A percentile compares a stretch with the other conserved stretches of the same genome.
phyloP scores from a whole-genome alignment of 92 coral and sea anemone species.

The Epizoanthus stellaris region DNA sequence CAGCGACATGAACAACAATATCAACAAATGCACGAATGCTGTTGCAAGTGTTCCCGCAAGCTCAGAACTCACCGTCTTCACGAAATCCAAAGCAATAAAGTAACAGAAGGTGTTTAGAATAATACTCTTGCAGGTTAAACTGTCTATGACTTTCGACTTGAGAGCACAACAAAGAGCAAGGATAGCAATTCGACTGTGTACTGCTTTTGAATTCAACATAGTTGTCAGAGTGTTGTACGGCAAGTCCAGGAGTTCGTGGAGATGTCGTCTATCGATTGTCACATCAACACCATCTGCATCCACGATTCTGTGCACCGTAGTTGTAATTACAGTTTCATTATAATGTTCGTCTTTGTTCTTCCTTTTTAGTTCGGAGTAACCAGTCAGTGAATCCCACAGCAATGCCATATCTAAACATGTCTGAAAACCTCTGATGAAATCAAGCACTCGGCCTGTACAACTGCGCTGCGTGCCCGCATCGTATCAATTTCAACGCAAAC shows the following conservation, averaged over 20 bases:
- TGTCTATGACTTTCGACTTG: slow-evolving; percentile 1
- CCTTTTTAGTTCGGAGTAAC: slow-evolving; percentile 24
- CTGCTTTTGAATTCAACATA: not conserved
- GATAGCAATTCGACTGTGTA: slow-evolving; percentile 14
- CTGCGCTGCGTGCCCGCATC: no score
- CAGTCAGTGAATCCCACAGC: slow-evolving; percentile 33
- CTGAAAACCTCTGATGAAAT: no score
- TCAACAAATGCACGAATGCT: slow-evolving; percentile 12
- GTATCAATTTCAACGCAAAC: no score
- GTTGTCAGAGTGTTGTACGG: slow-evolving; percentile 15
- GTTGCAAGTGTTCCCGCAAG: not conserved
- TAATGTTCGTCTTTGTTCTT: not conserved
- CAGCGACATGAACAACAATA: slow-evolving; percentile 9
- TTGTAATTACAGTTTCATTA: slow-evolving; percentile 5
- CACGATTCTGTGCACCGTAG: slow-evolving; percentile 17
- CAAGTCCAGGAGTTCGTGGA: slow-evolving; percentile 24
- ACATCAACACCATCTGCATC: not conserved
- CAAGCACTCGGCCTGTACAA: no score
- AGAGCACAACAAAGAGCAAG: slow-evolving; percentile 22
- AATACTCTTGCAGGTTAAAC: slow-evolving; percentile 19
- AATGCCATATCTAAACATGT: slow-evolving; percentile 15
- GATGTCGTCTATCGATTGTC: slow-evolving; percentile 7
- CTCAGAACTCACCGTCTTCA: slow-evolving; percentile 7
- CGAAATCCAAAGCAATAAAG: slow-evolving; percentile 31
- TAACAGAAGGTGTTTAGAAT: slow-evolving; percentile 18